phyloP scores from a whole-genome alignment of 92 coral and sea anemone species.

The Heteractis magnifica region DNA sequence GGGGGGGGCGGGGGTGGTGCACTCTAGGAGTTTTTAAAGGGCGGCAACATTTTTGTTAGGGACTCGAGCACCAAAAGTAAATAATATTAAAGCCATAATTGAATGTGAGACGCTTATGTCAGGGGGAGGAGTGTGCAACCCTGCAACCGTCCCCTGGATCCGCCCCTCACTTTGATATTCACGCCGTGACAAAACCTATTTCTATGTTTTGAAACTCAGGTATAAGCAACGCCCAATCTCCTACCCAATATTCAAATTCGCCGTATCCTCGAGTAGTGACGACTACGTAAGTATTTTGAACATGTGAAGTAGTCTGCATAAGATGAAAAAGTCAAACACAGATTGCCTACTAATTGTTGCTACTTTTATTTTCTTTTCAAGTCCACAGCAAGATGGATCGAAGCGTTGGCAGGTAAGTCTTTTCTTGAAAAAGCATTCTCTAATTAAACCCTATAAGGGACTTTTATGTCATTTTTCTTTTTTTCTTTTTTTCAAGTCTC shows the following conservation, averaged over 20 bases:
- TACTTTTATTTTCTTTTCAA: not conserved
- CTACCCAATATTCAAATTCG: slow-evolving; percentile 47
- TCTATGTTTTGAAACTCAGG: not conserved
- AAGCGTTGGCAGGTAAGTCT: slow-evolving; percentile 15
- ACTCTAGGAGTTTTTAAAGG: too few species aligned
- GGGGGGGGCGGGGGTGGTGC: too few species aligned
- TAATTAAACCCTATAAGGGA: not conserved
- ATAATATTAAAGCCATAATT: too few species aligned
- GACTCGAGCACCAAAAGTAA: too few species aligned
- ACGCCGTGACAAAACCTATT: not conserved
- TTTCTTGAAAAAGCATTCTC: not conserved
- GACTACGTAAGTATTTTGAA: slow-evolving; percentile 39
- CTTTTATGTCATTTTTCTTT: not conserved
- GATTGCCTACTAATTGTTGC: not conserved
- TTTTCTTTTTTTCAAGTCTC: slow-evolving; percentile 37
- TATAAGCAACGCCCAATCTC: slow-evolving; percentile 18
- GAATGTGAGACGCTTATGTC: too few species aligned
- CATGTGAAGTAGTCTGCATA: not conserved
- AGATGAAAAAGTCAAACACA: not conserved
- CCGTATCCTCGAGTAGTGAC: slow-evolving; percentile 57
- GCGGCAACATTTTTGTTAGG: too few species aligned
- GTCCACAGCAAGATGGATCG: slow-evolving; percentile 31
- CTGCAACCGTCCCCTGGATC: too few species aligned
- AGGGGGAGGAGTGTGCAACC: too few species aligned
- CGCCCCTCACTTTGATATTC: not conserved